These are phyloP conservation scores for Ichneumoninae sp. DNA, from an alignment of 2,888 invertebrate genomes.

Conservation along the genomic window DNA sequence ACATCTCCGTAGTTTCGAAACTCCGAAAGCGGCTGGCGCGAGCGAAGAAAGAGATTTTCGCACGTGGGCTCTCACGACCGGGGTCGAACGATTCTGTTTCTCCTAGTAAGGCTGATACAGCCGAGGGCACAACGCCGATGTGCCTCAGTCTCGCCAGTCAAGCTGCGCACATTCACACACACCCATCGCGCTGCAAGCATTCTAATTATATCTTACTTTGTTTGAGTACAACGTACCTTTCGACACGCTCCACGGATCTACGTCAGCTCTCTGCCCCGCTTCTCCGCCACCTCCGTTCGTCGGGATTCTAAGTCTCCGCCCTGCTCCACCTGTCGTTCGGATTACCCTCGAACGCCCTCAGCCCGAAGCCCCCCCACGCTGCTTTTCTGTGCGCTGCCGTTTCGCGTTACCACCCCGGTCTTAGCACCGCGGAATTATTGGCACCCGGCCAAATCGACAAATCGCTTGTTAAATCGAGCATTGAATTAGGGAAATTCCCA, in stretches of 20 bases:
- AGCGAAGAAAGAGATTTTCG: slow-evolving; percentile 68
- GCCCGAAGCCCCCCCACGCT: neutral
- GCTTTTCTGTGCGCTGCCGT: slow-evolving; percentile 28
- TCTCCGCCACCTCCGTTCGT: slow-evolving; percentile 65
- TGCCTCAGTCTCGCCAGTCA: slow-evolving; percentile 39
- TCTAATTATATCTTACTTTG: slow-evolving; percentile 84
- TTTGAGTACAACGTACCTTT: slow-evolving; percentile 84
- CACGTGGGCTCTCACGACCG: slow-evolving; percentile 71
- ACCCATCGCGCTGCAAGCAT: slow-evolving; percentile 54
- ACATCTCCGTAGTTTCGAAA: neutral
- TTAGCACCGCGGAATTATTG: slow-evolving; percentile 73
- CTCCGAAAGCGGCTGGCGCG: neutral
- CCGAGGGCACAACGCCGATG: slow-evolving; percentile 21
- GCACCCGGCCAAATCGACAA: slow-evolving; percentile 79
- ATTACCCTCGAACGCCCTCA: slow-evolving; percentile 52
- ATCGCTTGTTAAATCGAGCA: slow-evolving; percentile 77
- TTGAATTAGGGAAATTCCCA: slow-evolving; percentile 75
- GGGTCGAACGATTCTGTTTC: slow-evolving; percentile 18
- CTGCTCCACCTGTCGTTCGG: slow-evolving; percentile 61
- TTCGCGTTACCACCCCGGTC: slow-evolving; percentile 63
- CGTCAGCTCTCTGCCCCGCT: slow-evolving; percentile 71
- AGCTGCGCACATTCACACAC: slow-evolving; percentile 63
- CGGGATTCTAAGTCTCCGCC: slow-evolving; percentile 58
- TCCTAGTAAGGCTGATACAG: slow-evolving; percentile 29
- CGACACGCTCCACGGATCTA: slow-evolving; percentile 74